A percentile compares a stretch with the other conserved stretches of the same genome.
phyloP scores from a whole-genome alignment of 1,140 invertebrate genomes.

The Bombyx mandarina region DNA sequence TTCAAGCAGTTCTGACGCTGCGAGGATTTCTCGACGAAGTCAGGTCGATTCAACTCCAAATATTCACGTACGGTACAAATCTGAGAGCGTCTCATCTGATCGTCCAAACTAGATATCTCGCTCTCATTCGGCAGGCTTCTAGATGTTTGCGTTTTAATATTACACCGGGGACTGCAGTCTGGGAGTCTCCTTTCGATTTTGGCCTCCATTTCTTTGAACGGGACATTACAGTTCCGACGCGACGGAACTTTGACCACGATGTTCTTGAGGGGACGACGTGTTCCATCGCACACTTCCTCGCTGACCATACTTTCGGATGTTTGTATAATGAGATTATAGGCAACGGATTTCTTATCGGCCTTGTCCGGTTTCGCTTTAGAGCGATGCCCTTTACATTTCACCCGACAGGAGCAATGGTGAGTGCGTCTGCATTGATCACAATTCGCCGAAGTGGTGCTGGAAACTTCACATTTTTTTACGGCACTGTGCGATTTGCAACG shows the following conservation, averaged over 20 bases:
- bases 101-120: slow-evolving; percentile 46
- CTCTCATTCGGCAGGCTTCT: slow-evolving; percentile 42
- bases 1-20: slow-evolving; percentile 49
- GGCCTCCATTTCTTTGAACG: slow-evolving; percentile 37
- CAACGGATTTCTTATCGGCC: slow-evolving; percentile 51
- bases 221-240: slow-evolving; percentile 18
- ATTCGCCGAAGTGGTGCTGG: slow-evolving; percentile 46
- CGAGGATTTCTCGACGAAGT: slow-evolving; percentile 47
- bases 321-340: slow-evolving; percentile 64
- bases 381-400: slow-evolving; percentile 43
- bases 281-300: slow-evolving; percentile 30
- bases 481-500: slow-evolving; percentile 33
- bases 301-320: slow-evolving; percentile 59
- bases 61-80: slow-evolving; percentile 51
- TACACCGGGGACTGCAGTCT: slow-evolving; percentile 16
- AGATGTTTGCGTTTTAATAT: slow-evolving; percentile 20
- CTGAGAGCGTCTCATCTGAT: slow-evolving; percentile 26
- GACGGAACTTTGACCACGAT: slow-evolving; percentile 52
- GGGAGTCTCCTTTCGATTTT: slow-evolving; percentile 39
- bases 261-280: slow-evolving; percentile 33
- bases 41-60: slow-evolving; percentile 57
- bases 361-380: slow-evolving; percentile 32
- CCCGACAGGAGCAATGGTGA: slow-evolving; percentile 35
- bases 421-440: slow-evolving; percentile 38
- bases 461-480: slow-evolving; percentile 32